phyloP scores from a whole-genome alignment of 2,113 vertebrate species.

The Alethe castanea region DNA sequence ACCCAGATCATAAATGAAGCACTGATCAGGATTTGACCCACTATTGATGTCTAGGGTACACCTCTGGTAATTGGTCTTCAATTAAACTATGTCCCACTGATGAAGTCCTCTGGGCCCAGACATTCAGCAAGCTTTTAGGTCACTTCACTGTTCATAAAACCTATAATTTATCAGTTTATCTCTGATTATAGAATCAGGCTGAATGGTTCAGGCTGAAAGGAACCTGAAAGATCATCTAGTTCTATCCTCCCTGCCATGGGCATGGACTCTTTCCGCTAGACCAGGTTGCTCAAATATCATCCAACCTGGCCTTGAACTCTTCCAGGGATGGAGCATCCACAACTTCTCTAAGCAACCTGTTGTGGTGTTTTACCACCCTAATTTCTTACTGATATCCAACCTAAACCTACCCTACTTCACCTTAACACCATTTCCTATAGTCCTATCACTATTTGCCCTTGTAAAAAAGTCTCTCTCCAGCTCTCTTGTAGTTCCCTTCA shows the following conservation, averaged over 20 bases:
- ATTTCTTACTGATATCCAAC: not conserved
- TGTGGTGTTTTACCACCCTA: not conserved
- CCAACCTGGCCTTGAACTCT: not conserved
- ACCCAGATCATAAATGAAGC: not conserved
- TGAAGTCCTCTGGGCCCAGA: not conserved
- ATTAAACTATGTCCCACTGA: not conserved
- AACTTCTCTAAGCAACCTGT: not conserved
- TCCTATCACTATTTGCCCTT: not conserved
- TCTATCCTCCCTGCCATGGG: not conserved
- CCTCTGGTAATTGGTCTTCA: not conserved
- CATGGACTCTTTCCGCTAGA: not conserved
- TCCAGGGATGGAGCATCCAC: not conserved
- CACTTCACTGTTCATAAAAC: not conserved
- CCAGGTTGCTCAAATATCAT: not conserved
- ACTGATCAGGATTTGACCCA: not conserved
- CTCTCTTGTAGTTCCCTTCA: not conserved
- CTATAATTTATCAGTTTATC: not conserved
- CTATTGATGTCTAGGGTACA: not conserved
- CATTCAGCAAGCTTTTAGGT: not conserved
- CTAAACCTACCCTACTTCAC: not conserved
- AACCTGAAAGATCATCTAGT: not conserved
- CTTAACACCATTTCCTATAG: not conserved
- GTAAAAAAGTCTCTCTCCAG: not conserved
- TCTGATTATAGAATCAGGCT: not conserved
- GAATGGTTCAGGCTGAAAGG: not conserved